phyloP scores from a whole-genome alignment of 2,113 vertebrate genomes.

The Psephotus haematonotus region DNA sequence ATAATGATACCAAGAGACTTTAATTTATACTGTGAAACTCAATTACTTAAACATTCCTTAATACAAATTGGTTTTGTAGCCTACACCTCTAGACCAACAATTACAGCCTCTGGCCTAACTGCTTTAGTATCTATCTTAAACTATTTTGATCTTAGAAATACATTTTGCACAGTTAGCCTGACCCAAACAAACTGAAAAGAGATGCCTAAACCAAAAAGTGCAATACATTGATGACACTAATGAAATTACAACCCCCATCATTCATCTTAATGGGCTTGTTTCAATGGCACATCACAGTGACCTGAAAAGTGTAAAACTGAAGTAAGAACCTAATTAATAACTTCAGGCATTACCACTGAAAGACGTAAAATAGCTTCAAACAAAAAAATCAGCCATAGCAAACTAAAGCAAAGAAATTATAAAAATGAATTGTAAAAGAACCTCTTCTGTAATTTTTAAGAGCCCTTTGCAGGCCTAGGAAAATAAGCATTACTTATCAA shows the following conservation, averaged over 20 bases:
- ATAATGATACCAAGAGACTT: not conserved
- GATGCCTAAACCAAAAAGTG: constrained; percentile 55
- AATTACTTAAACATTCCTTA: constrained; percentile 66
- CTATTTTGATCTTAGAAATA: constrained; percentile 54
- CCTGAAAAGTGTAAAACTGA: constrained; percentile 38
- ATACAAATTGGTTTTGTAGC: constrained; percentile 58
- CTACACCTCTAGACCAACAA: constrained; percentile 55
- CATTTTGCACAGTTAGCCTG: constrained; percentile 44
- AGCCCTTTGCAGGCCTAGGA: constrained; percentile 13
- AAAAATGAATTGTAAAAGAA: constrained; percentile 19
- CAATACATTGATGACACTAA: constrained; percentile 68
- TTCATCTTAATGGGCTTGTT: constrained; percentile 69
- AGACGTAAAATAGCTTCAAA: constrained; percentile 39
- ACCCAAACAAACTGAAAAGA: constrained; percentile 40
- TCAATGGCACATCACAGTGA: constrained; percentile 53
- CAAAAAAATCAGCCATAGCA: constrained; percentile 4
- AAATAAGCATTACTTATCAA: not conserved
- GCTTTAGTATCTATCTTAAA: constrained; percentile 42
- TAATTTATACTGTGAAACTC: constrained; percentile 27
- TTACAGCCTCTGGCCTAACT: constrained; percentile 55
- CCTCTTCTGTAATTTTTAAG: not conserved
- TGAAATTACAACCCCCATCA: constrained; percentile 74
- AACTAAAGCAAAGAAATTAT: constrained; percentile 16
- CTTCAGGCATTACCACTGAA: constrained; percentile 15
- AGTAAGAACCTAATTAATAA: constrained; percentile 64